A percentile compares a stretch with the other conserved stretches of the same genome.
Conservation (phyloP, 2,888 invertebrate species). For the Aphidius colemani region DNA sequence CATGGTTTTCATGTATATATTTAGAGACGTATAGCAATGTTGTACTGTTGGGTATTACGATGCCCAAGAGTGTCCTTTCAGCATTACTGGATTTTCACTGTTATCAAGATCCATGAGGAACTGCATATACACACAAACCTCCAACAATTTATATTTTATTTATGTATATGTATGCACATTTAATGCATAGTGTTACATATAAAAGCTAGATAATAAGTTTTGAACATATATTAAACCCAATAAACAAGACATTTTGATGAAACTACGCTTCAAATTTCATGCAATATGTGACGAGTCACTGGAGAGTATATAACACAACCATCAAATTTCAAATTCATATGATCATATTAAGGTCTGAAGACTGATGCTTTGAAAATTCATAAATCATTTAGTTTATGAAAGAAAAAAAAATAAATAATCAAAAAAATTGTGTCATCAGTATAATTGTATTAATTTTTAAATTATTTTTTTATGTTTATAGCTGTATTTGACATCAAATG, state of each 20-base stretch:
- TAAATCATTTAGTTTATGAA: too few species aligned
- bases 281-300: constrained; percentile 41
- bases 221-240: not conserved
- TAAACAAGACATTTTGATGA: constrained; percentile 7
- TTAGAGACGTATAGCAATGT: too few species aligned
- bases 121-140: not conserved
- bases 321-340: too few species aligned
- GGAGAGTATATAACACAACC: constrained; percentile 35
- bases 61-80: too few species aligned
- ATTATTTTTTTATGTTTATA: constrained; percentile 48
- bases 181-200: not conserved
- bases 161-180: not conserved
- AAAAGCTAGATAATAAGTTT: not conserved
- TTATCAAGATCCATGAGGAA: too few species aligned
- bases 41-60: too few species aligned
- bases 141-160: not conserved
- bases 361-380: too few species aligned
- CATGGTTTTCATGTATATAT: too few species aligned
- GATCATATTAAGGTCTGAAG: too few species aligned
- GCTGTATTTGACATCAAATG: constrained; percentile 82
- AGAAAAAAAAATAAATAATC: too few species aligned
- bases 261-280: constrained; percentile 29
- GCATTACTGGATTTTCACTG: too few species aligned
- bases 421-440: not conserved
- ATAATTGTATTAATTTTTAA: constrained; percentile 6